These are phyloP conservation scores for Dascillus cervinus DNA, from an alignment of 2,888 invertebrate species.

Conservation along the genomic window DNA sequence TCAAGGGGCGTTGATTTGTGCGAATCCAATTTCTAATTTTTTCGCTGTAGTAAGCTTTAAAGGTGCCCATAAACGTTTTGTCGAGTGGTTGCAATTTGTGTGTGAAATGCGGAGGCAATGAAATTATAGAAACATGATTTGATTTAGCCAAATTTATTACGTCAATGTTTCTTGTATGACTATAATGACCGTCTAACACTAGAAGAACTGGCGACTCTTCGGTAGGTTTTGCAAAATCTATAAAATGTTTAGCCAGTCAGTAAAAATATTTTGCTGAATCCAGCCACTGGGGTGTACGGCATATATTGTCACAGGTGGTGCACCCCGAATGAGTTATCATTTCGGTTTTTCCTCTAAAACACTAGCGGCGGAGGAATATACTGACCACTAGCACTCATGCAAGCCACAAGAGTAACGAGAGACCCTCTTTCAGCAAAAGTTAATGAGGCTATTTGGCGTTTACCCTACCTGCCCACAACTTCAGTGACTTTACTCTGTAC, in stretches of 20 bases:
- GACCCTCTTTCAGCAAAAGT: slow-evolving; percentile 1
- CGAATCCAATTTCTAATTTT: slow-evolving; percentile 19
- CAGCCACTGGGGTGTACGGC: slow-evolving; percentile 18
- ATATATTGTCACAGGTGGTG: slow-evolving; percentile 26
- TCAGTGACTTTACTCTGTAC: slow-evolving; percentile 21
- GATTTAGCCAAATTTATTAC: slow-evolving; percentile 11
- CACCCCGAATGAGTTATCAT: slow-evolving; percentile 25
- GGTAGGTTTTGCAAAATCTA: slow-evolving; percentile 11
- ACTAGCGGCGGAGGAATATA: too few relatives aligned
- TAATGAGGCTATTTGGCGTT: background rate
- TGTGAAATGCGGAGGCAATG: slow-evolving; percentile 29
- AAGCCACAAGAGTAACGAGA: slow-evolving; percentile 3
- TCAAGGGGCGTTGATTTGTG: slow-evolving; percentile 21
- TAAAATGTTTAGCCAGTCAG: slow-evolving; percentile 17
- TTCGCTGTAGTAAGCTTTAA: slow-evolving; percentile 22
- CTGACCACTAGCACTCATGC: slow-evolving; percentile 1
- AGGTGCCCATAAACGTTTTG: slow-evolving; percentile 18
- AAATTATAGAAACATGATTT: slow-evolving; percentile 25
- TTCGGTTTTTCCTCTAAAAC: too few relatives aligned
- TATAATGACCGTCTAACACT: slow-evolving; percentile 15
- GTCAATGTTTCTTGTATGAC: slow-evolving; percentile 13
- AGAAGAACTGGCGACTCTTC: slow-evolving; percentile 15
- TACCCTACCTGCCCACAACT: slow-evolving; percentile 3
- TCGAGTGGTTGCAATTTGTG: slow-evolving; percentile 26
- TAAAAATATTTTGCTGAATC: slow-evolving; percentile 18